These are phyloP conservation scores for Baryphthengus martii DNA, from an alignment of 2,113 vertebrate species.

Conservation along the genomic window DNA sequence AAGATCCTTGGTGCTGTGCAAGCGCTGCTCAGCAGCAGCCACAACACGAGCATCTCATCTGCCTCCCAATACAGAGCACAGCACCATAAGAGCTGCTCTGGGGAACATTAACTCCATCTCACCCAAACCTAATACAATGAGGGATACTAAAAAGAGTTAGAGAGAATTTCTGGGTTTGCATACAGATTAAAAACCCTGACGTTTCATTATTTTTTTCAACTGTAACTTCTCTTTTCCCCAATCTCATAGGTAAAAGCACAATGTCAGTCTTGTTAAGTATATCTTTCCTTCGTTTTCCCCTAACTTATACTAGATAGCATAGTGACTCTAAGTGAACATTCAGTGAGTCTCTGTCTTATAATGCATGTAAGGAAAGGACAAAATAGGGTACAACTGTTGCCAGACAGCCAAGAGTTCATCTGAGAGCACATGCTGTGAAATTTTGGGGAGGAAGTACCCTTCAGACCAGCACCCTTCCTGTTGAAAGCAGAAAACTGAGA, in stretches of 20 bases:
- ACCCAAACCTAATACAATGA: no score
- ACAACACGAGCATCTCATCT: no score
- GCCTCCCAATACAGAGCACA: no score
- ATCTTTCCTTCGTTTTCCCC: background rate
- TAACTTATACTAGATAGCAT: background rate
- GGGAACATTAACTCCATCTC: no score
- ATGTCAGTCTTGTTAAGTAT: background rate
- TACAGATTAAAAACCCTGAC: background rate
- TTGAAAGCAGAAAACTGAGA: background rate
- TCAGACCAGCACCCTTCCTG: background rate
- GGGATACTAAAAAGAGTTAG: background rate
- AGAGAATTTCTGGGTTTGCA: background rate
- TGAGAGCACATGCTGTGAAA: background rate
- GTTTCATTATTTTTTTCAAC: background rate
- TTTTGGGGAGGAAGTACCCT: background rate
- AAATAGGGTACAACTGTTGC: background rate
- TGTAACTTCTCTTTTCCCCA: background rate
- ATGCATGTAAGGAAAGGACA: rapidly evolving
- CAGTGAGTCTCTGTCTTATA: background rate
- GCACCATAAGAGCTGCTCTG: no score
- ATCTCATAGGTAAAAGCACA: background rate
- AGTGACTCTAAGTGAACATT: background rate
- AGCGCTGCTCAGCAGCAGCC: no score
- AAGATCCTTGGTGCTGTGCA: no score
- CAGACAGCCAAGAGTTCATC: background rate